These are phyloP conservation scores for Ooceraea biroi DNA, from an alignment of 1,140 invertebrate species.

Conservation along the genomic window DNA sequence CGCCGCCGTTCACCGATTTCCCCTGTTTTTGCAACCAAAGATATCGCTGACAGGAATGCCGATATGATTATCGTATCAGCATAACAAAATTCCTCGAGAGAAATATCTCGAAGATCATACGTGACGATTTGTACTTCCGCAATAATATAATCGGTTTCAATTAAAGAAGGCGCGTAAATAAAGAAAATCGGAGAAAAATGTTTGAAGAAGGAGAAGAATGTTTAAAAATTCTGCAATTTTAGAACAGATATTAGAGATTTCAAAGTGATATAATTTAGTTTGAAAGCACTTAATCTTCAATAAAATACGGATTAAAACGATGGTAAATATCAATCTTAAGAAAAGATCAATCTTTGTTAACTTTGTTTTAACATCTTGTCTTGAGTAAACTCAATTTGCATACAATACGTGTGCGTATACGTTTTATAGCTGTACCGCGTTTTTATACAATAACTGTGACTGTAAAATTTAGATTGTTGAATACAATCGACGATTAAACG, in stretches of 20 bases:
- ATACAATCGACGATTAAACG: conserved; percentile 30
- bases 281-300: too few species aligned
- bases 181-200: background rate
- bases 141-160: background rate
- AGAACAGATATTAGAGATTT: background rate
- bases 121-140: conserved; percentile 1
- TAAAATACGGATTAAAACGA: too few species aligned
- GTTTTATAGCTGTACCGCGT: conserved; percentile 26
- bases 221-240: background rate
- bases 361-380: conserved; percentile 24
- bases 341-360: conserved; percentile 11
- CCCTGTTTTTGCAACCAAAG: conserved; percentile 5
- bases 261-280: too few species aligned
- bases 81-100: background rate
- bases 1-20: conserved; percentile 30
- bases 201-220: too few species aligned
- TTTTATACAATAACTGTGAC: conserved; percentile 28
- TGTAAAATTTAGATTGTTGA: conserved; percentile 44
- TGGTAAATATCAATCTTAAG: background rate
- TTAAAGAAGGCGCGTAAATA: background rate
- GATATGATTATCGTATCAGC: conserved; percentile 1
- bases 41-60: conserved; percentile 4
- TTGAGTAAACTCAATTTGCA: conserved; percentile 32
- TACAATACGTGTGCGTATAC: conserved; percentile 25
- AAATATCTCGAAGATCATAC: background rate